Percentiles rank a stretch among this genome's conserved stretches.
These are phyloP conservation scores for Zosterops japonicus DNA, from an alignment of 2,113 vertebrate genomes.

Conservation along the genomic window DNA sequence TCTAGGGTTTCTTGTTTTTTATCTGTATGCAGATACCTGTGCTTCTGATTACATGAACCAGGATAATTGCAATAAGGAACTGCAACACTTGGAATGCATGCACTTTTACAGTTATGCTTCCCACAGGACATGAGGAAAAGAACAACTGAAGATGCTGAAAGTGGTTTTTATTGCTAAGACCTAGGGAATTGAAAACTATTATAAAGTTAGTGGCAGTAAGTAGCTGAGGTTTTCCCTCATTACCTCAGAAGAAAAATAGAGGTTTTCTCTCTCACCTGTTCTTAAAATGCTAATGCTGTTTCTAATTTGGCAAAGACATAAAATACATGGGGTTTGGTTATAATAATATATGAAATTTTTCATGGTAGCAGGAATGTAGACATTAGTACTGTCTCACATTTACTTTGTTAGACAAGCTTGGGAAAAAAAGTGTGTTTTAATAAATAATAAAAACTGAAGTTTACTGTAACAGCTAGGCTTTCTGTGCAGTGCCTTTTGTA, in stretches of 20 bases:
- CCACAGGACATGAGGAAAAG: not conserved
- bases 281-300: not conserved
- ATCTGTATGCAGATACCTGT: not conserved
- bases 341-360: not conserved
- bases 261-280: not conserved
- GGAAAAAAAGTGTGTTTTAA: not conserved
- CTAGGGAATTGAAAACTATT: not conserved
- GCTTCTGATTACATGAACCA: not conserved
- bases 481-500: not conserved
- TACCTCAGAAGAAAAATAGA: not conserved
- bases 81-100: not conserved
- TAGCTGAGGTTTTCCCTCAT: not conserved
- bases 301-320: not conserved
- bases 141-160: not conserved
- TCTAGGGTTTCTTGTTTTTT: not conserved
- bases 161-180: not conserved
- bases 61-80: not conserved
- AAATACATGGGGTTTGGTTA: not conserved
- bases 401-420: not conserved
- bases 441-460: not conserved
- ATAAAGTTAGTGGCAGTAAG: not conserved
- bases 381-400: not conserved
- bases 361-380: not conserved
- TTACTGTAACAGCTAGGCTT: not conserved
- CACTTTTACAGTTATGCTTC: not conserved